Conservation (phyloP, 37 sponge, comb jelly and placozoan genomes). For the Tethya wilhelma region DNA sequence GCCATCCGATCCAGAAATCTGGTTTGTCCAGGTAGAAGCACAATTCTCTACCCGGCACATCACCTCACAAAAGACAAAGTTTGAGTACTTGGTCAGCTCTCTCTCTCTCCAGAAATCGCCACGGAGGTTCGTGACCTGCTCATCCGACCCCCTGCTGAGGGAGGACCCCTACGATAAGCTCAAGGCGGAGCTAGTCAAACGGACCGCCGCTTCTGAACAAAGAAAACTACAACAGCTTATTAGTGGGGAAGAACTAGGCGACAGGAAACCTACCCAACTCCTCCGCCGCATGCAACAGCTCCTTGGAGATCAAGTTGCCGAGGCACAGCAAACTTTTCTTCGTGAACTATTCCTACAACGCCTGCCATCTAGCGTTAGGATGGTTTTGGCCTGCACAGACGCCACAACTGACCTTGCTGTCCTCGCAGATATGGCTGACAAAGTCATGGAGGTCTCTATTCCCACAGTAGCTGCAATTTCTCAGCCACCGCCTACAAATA, state of each 20-base stretch:
- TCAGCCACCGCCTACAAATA: not conserved
- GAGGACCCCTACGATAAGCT: constrained; percentile 49
- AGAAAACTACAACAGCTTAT: constrained; percentile 54
- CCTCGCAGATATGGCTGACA: constrained; percentile 67
- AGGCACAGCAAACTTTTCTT: constrained; percentile 24
- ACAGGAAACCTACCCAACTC: constrained; percentile 67
- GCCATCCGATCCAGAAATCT: constrained; percentile 53
- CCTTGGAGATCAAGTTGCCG: constrained; percentile 28
- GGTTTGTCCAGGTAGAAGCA: constrained; percentile 72
- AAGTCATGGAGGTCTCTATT: constrained; percentile 52
- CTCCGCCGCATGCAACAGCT: constrained; percentile 67
- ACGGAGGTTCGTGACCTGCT: constrained; percentile 60
- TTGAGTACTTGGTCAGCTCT: constrained; percentile 53
- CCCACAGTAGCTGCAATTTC: constrained; percentile 36
- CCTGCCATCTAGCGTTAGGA: constrained; percentile 59
- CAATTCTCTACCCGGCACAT: constrained; percentile 45
- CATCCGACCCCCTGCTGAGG: constrained; percentile 28
- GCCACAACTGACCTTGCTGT: constrained; percentile 16
- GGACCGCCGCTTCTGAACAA: constrained; percentile 56
- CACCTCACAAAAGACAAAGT: constrained; percentile 35
- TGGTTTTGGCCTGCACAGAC: constrained; percentile 58
- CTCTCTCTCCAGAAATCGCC: constrained; percentile 53
- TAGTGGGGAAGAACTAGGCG: constrained; percentile 48
- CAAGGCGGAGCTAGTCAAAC: constrained; percentile 33
- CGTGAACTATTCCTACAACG: constrained; percentile 65